These are phyloP conservation scores for Limnephilus marmoratus DNA, from an alignment of 2,888 invertebrate species.

Conservation along the genomic window DNA sequence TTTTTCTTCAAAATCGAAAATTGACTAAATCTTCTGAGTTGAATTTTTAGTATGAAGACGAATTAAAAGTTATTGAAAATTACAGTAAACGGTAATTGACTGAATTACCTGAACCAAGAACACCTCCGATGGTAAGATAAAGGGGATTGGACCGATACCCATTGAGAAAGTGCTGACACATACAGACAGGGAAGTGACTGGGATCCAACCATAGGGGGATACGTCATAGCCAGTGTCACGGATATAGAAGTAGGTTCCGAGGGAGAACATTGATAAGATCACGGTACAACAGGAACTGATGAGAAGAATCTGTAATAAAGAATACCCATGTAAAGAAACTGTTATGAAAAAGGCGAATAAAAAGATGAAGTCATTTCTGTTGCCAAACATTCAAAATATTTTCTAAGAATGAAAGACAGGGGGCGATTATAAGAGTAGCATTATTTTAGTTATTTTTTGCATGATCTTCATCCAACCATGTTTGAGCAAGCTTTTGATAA, in stretches of 20 bases:
- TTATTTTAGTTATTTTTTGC: not conserved
- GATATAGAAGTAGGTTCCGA: conserved; percentile 56
- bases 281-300: conserved; percentile 46
- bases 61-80: not conserved
- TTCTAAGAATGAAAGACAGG: too few species aligned
- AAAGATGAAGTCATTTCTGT: too few species aligned
- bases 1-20: too few species aligned
- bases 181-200: conserved; percentile 56
- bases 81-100: not conserved
- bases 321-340: not conserved
- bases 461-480: too few species aligned
- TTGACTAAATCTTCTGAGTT: too few species aligned
- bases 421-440: too few species aligned
- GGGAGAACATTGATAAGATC: conserved; percentile 34
- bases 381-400: too few species aligned
- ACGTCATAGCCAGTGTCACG: conserved; percentile 50
- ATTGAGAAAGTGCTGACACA: conserved; percentile 56
- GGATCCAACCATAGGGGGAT: conserved; percentile 50
- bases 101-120: conserved; percentile 60
- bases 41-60: not conserved
- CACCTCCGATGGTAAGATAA: conserved; percentile 61
- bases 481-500: too few species aligned
- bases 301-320: conserved; percentile 56
- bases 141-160: conserved; percentile 61
- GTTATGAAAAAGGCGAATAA: too few species aligned